Percentiles rank a stretch among this genome's conserved stretches.
phyloP scores from a whole-genome alignment of 2,888 invertebrate genomes.

The Ryuthela nishihirai region DNA sequence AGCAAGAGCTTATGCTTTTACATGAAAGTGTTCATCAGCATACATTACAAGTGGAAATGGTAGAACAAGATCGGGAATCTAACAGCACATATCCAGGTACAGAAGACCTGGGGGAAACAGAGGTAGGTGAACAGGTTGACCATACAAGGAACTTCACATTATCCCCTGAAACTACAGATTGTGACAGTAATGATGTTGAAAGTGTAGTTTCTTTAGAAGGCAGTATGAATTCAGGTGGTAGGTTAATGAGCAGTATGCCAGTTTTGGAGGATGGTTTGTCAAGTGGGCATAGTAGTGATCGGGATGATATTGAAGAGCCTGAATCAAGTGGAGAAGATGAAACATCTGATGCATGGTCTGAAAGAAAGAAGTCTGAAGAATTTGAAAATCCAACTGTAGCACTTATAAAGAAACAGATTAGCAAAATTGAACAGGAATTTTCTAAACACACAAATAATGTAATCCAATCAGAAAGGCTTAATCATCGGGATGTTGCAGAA shows the following conservation, averaged over 20 bases:
- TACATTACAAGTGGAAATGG: conserved; percentile 51
- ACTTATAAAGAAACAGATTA: conserved; percentile 63
- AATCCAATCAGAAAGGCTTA: conserved; percentile 8
- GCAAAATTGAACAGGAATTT: conserved; percentile 68
- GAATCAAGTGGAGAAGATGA: conserved; percentile 28
- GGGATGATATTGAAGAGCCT: conserved; percentile 56
- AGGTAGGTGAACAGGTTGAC: conserved; percentile 48
- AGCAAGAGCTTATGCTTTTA: conserved; percentile 38
- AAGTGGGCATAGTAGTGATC: conserved; percentile 88
- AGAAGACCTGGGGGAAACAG: conserved; percentile 59
- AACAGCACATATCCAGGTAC: conserved; percentile 53
- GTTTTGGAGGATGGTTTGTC: conserved; percentile 90
- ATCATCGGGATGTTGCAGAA: conserved; percentile 16
- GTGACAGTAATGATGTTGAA: conserved; percentile 82
- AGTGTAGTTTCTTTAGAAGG: conserved; percentile 66
- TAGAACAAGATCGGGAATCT: conserved; percentile 49
- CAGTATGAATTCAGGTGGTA: conserved; percentile 51
- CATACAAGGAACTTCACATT: conserved; percentile 76
- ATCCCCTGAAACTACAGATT: conserved; percentile 89
- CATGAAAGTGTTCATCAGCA: conserved; percentile 41
- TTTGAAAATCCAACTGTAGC: conserved; percentile 51
- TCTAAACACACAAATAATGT: conserved; percentile 49
- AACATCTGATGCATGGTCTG: conserved; percentile 21
- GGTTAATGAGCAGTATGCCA: conserved; percentile 62
- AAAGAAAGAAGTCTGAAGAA: conserved; percentile 16